Conservation (phyloP, 1,140 invertebrate genomes). For the Chrysomallon squamiferum region DNA sequence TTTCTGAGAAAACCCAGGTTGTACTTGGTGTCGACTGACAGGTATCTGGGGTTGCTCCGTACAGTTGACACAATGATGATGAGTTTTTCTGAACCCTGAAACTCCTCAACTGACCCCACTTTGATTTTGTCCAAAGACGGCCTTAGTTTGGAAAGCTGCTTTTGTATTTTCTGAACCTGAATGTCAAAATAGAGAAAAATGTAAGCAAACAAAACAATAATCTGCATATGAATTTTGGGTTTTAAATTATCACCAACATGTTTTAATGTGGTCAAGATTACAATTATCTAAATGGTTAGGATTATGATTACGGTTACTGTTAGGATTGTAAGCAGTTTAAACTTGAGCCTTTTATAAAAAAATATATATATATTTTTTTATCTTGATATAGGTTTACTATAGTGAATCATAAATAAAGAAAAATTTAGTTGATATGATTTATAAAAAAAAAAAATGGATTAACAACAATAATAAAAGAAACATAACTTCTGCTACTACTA, state of each 20-base stretch:
- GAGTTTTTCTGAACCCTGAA: constrained; percentile 89
- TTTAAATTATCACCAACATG: background rate
- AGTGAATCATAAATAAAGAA: too few species aligned
- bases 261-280: background rate
- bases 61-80: constrained; percentile 89
- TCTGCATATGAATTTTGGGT: background rate
- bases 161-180: constrained; percentile 76
- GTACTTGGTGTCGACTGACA: constrained; percentile 42
- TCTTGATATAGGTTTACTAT: too few species aligned
- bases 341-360: too few species aligned
- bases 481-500: too few species aligned
- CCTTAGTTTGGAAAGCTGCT: constrained; percentile 68
- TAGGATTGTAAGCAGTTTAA: too few species aligned
- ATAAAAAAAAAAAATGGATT: too few species aligned
- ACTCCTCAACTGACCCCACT: constrained; percentile 93
- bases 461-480: too few species aligned
- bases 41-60: constrained; percentile 62
- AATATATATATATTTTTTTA: too few species aligned
- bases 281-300: background rate
- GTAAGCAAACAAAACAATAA: background rate
- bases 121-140: constrained; percentile 61
- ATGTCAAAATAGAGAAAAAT: background rate
- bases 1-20: constrained; percentile 56
- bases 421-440: too few species aligned
- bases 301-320: background rate